These are phyloP conservation scores for Melipona quadrifasciata DNA, from an alignment of 1,140 invertebrate genomes.

Conservation along the genomic window DNA sequence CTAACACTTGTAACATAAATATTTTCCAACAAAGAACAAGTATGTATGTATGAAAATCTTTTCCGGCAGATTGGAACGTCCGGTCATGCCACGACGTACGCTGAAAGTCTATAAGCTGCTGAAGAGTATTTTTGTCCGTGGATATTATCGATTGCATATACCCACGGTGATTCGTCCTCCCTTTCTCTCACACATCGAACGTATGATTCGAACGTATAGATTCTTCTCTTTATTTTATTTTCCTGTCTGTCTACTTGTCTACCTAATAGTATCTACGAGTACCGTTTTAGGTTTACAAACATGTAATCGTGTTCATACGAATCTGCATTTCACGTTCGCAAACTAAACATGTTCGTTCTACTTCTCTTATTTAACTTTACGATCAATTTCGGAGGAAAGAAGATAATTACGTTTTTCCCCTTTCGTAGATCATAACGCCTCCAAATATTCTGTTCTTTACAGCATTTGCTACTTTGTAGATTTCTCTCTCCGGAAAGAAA, in stretches of 20 bases:
- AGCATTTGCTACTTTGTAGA: not conserved
- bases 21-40: conserved; percentile 12
- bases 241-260: not conserved
- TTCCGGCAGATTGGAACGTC: conserved; percentile 43
- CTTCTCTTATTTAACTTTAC: too few relatives aligned
- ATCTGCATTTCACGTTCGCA: too few relatives aligned
- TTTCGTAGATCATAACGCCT: not conserved
- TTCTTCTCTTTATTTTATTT: conserved; percentile 30
- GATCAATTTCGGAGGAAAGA: too few relatives aligned
- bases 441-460: not conserved
- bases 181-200: conserved; percentile 14
- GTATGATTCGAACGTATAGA: not conserved
- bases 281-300: not conserved
- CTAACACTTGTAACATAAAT: not conserved
- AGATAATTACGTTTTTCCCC: not conserved
- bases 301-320: too few relatives aligned
- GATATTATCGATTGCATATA: conserved; percentile 73
- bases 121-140: conserved; percentile 71
- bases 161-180: conserved; percentile 44
- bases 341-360: too few relatives aligned
- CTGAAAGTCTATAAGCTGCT: conserved; percentile 63
- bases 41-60: conserved; percentile 21
- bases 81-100: conserved; percentile 20
- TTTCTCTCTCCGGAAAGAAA: not conserved
- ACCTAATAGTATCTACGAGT: not conserved